Evolutionary conservation across 2,888 invertebrate genomes (phyloP), one percentile per base, ranked within the genome.

Genomic region (Rotaria macrura): DNA sequence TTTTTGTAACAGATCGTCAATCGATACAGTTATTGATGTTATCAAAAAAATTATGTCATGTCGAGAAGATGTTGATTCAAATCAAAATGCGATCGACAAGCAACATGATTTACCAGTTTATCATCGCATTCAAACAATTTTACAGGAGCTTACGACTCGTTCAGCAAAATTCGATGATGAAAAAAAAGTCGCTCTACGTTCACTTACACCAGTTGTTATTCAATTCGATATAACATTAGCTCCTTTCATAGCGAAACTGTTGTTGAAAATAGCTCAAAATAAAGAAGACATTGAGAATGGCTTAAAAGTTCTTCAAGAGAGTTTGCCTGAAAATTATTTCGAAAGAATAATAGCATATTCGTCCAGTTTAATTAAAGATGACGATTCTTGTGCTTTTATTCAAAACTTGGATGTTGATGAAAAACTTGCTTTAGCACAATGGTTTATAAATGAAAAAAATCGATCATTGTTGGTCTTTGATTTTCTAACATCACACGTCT

Each of bases 21-120:
- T 34, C 17, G 14, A 65, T 29, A 29, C 1, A 34, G 29, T 65
- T 65, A 34, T 34, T 65, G 65, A 65, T 29, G 34, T 65, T 34
- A 65, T 65, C 34, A 65, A 65, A 65, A 65, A 65, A 12, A 34
- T 65, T 2, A 65, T 65, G 65, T 29, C 65, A 65, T 17, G 6
- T 34, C 12, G 65, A 34, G 29, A 65, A 2, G 40, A 79, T 25
- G 25, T 79, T 10, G 74, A 79, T 79, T n/a, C 40, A 7, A 43
- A 79, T 25, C 12, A 79, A 79, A 79, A 79, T 79, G 74, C 74
- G 5, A 38, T 79, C n/a, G 43, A 79, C 43, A 43, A 79, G 25
- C 43, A 43, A 40, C 74, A 79, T 43, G 74, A 79, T 79, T 43
- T 79, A 43, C 74, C 74, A 25, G 74, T 79, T 79, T 79, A 79